Percentiles rank a stretch among this genome's conserved stretches.
phyloP scores from a whole-genome alignment of 2,888 invertebrate genomes.

The Halictus quadricinctus region DNA sequence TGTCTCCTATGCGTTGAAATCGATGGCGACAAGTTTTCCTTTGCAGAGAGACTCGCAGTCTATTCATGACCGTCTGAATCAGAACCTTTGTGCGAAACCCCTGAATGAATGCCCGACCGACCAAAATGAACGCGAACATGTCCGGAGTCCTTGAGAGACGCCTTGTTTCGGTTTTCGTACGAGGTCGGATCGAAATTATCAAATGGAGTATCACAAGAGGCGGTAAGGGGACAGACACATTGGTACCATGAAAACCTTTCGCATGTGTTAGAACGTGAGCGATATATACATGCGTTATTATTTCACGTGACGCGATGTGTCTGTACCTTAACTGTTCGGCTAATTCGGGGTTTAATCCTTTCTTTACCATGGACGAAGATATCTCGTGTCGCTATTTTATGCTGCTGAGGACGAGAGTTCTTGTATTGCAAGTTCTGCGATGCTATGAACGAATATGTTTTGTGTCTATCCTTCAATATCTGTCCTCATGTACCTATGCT shows the following conservation, averaged over 20 bases:
- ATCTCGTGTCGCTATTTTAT: too few species aligned
- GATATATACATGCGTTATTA: too few species aligned
- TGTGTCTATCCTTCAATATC: too few species aligned
- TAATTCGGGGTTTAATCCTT: neutral
- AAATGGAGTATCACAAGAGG: neutral
- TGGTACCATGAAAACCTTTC: neutral
- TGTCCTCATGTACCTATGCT: too few species aligned
- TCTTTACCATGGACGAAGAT: too few species aligned
- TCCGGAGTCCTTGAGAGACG: neutral
- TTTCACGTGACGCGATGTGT: too few species aligned
- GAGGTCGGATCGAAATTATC: neutral
- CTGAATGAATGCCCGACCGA: neutral
- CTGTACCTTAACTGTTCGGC: too few species aligned
- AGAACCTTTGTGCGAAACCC: neutral
- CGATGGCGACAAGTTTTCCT: neutral
- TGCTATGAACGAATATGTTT: too few species aligned
- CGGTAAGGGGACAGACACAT: neutral
- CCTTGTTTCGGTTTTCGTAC: neutral
- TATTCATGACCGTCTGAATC: neutral
- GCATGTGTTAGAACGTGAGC: neutral
- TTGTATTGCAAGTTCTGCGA: too few species aligned
- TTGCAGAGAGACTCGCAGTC: neutral
- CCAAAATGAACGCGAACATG: neutral
- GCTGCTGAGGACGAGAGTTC: too few species aligned
- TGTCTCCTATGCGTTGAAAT: neutral